Evolutionary conservation across 2,888 invertebrate genomes (phyloP).

Genomic region (Busseola fusca): DNA sequence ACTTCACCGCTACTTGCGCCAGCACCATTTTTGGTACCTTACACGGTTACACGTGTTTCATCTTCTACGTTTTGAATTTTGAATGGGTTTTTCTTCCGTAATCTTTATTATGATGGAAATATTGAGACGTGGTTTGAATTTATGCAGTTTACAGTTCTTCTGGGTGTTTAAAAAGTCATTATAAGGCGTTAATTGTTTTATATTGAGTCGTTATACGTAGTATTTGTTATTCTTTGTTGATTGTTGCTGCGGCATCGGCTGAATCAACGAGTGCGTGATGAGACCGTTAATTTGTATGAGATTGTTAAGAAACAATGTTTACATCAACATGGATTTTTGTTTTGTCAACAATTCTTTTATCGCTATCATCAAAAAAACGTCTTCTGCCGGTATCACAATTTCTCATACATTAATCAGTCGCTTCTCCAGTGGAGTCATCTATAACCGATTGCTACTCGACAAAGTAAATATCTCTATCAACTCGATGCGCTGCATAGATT

Average conservation of each 20-base stretch:
- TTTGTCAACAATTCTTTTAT: neutral
- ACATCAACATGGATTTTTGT: constrained; percentile 1
- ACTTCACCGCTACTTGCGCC: constrained; percentile 68
- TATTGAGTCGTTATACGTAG: constrained; percentile 22
- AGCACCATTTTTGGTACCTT: constrained; percentile 65
- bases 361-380: neutral
- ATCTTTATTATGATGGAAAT: constrained; percentile 57
- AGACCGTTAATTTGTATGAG: constrained; percentile 21
- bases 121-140: constrained; percentile 56
- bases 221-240: constrained; percentile 36
- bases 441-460: constrained; percentile 48
- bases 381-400: neutral
- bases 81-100: constrained; percentile 62
- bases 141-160: constrained; percentile 48
- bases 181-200: constrained; percentile 43
- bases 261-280: constrained; percentile 13
- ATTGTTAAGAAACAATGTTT: constrained; percentile 15
- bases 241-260: constrained; percentile 18
- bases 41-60: constrained; percentile 66
- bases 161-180: constrained; percentile 24
- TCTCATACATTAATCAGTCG: constrained; percentile 30
- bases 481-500: constrained; percentile 72
- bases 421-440: constrained; percentile 39
- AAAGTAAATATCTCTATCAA: constrained; percentile 73
- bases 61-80: constrained; percentile 66